A percentile compares a stretch with the other conserved stretches of the same genome.
phyloP scores from a whole-genome alignment of 2,888 invertebrate genomes.

The Microplitis deprimator region DNA sequence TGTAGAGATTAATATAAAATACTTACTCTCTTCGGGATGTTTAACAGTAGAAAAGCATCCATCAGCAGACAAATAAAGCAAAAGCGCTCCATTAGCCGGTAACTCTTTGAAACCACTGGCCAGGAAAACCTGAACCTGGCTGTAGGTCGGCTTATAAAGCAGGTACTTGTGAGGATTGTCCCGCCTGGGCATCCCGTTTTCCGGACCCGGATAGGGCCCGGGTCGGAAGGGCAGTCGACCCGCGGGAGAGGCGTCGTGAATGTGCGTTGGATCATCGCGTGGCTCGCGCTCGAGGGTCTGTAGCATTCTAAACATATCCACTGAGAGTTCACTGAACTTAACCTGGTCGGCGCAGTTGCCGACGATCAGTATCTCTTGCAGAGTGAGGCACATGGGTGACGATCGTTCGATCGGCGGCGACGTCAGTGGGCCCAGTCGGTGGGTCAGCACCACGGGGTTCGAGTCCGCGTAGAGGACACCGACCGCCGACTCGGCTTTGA shows the following conservation, averaged over 20 bases:
- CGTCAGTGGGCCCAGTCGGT: conserved; percentile 87
- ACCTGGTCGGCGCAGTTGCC: conserved; percentile 95
- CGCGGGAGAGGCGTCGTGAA: conserved; percentile 81
- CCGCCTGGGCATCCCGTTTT: conserved; percentile 82
- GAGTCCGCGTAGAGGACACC: conserved; percentile 91
- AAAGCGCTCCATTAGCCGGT: conserved; percentile 89
- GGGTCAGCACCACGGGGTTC: conserved; percentile 87
- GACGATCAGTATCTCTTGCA: conserved; percentile 95
- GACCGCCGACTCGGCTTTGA: conserved; percentile 92
- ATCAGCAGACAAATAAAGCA: conserved; percentile 95
- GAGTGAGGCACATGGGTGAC: conserved; percentile 86
- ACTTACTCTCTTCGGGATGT: conserved; percentile 90
- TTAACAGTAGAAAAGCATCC: conserved; percentile 87
- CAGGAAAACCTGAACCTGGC: conserved; percentile 93
- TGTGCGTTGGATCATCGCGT: conserved; percentile 84
- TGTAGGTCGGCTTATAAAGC: conserved; percentile 94
- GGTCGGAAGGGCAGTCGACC: conserved; percentile 76
- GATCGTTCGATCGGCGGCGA: conserved; percentile 91
- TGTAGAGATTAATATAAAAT: neutral
- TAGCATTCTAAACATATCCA: conserved; percentile 98
- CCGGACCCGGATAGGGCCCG: conserved; percentile 75
- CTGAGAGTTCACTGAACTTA: conserved; percentile 95
- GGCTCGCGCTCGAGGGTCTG: conserved; percentile 95
- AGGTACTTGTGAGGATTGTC: conserved; percentile 98
- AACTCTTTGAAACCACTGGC: conserved; percentile 94